Evolutionary conservation across 1,140 invertebrate species (phyloP).

Genomic region (Chironomus striatipennis): DNA sequence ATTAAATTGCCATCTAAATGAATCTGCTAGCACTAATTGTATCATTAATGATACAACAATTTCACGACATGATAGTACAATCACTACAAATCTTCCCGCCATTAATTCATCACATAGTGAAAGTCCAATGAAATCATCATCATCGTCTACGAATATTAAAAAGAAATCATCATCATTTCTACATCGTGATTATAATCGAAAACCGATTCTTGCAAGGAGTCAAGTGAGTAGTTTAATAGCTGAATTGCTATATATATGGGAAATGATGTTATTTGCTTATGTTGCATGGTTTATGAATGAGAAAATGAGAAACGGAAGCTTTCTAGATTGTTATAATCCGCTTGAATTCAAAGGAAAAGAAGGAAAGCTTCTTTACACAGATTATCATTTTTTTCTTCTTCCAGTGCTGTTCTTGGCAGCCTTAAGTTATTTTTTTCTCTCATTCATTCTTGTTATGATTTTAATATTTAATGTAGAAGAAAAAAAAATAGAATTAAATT

Average conservation of each 20-base stretch:
- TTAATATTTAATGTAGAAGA: no score
- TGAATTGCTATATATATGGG: no score
- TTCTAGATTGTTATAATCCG: background rate
- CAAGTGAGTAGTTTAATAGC: constrained; percentile 33
- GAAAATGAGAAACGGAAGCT: constrained; percentile 5
- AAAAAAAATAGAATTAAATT: no score
- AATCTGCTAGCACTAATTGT: background rate
- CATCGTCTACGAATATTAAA: constrained; percentile 28
- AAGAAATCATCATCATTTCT: constrained; percentile 35
- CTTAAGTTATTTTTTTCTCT: background rate
- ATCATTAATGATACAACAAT: background rate
- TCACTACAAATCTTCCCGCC: background rate
- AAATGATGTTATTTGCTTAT: no score
- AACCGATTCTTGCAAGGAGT: constrained; percentile 37
- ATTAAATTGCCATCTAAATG: background rate
- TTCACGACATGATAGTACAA: background rate
- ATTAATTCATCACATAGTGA: background rate
- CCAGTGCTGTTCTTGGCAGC: background rate
- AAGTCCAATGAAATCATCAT: constrained; percentile 24
- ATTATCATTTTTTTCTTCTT: background rate
- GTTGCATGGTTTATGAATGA: background rate
- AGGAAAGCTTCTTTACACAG: background rate
- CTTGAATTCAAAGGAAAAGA: no score
- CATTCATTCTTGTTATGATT: background rate
- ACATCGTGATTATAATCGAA: constrained; percentile 32